Conservation (phyloP, 2,113 vertebrate species). For the Fregata magnificens region DNA sequence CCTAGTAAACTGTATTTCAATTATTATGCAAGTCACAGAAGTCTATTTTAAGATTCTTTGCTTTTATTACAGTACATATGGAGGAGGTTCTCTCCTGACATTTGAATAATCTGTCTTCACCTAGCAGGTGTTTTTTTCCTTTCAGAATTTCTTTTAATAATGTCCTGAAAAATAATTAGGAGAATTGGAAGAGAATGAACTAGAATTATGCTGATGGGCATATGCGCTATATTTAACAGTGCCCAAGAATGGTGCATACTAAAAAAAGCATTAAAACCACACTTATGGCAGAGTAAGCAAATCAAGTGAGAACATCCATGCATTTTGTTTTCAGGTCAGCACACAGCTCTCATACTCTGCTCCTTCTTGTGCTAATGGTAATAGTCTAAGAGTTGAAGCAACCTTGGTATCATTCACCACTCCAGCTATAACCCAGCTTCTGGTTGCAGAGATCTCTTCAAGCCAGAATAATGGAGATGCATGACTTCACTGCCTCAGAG, state of each 20-base stretch:
- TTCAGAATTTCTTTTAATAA: not conserved
- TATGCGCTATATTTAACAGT: not conserved
- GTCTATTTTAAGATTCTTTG: slow-evolving; percentile 30
- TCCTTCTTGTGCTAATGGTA: not conserved
- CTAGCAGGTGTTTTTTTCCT: slow-evolving; percentile 32
- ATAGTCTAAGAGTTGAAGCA: not conserved
- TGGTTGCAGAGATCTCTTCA: not conserved
- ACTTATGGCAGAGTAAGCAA: not conserved
- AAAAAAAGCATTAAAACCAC: not conserved
- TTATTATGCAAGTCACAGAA: slow-evolving; percentile 15
- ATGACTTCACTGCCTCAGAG: not conserved
- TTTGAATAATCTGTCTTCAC: not conserved
- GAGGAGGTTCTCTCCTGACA: slow-evolving; percentile 21
- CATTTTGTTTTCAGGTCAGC: not conserved
- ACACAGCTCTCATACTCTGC: not conserved
- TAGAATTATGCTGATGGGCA: not conserved
- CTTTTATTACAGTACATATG: slow-evolving; percentile 4
- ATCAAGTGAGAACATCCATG: not conserved
- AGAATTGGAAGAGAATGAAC: not conserved
- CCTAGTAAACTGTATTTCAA: not conserved
- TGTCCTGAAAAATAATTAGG: not conserved
- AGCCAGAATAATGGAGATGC: fast-evolving
- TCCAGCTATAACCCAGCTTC: not conserved
- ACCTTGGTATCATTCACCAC: not conserved
- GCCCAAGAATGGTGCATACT: not conserved